phyloP scores from a whole-genome alignment of 2,888 invertebrate species.

The Lucinisca nassula region DNA sequence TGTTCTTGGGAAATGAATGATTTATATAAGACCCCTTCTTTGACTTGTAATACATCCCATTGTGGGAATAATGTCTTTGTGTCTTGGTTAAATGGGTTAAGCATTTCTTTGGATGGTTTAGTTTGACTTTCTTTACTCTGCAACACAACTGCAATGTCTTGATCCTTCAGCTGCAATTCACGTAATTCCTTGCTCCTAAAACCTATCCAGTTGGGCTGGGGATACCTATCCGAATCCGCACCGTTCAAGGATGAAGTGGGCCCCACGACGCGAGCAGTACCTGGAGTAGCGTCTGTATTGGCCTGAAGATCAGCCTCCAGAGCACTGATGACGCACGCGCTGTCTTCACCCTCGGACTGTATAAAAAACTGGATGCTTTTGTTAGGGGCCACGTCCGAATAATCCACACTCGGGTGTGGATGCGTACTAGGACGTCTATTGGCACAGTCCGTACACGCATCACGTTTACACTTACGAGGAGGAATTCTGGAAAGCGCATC shows the following conservation, averaged over 20 bases:
- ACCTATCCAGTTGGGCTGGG: neutral
- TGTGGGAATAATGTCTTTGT: neutral
- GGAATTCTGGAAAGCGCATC: neutral
- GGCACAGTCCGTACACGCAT: constrained; percentile 4
- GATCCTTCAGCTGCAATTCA: neutral
- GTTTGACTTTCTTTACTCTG: neutral
- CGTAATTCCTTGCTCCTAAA: constrained; percentile 9
- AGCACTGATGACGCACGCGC: neutral
- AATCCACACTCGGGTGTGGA: neutral
- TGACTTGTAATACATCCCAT: neutral
- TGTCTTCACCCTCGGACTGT: neutral
- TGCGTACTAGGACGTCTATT: neutral
- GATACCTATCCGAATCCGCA: neutral
- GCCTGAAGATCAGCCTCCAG: neutral
- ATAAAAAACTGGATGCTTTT: neutral
- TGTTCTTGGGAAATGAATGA: no score
- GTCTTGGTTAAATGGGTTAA: neutral
- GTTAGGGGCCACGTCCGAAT: neutral
- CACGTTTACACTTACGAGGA: neutral
- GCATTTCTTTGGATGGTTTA: neutral
- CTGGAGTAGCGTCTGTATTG: neutral
- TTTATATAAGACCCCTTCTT: neutral
- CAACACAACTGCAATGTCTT: neutral
- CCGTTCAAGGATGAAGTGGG: neutral
- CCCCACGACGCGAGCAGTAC: neutral